Conservation (phyloP, 2,888 invertebrate genomes). For the Cerastoderma edule region DNA sequence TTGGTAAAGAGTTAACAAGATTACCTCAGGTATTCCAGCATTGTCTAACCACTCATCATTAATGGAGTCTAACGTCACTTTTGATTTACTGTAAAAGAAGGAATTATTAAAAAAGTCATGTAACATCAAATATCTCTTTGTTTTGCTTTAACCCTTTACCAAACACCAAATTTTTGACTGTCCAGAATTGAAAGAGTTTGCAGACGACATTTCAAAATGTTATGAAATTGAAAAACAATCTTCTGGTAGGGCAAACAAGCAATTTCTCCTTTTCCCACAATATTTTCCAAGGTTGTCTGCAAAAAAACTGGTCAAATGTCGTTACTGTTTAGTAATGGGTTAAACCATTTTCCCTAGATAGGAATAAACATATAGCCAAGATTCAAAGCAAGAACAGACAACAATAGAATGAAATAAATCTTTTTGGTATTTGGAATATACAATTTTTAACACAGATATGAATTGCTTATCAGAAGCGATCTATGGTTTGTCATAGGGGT, state of each 20-base stretch:
- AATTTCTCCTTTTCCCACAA: slow-evolving; percentile 9
- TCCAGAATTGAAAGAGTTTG: not conserved
- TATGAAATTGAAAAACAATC: not conserved
- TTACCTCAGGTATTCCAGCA: slow-evolving; percentile 74
- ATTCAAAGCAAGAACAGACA: too few relatives aligned
- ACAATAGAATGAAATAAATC: too few relatives aligned
- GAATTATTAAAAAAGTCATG: too few relatives aligned
- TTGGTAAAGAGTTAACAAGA: slow-evolving; percentile 11
- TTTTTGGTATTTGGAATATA: too few relatives aligned
- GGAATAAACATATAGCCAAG: too few relatives aligned
- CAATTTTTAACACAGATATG: too few relatives aligned
- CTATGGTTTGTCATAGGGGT: too few relatives aligned
- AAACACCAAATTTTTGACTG: not conserved
- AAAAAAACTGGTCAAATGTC: too few relatives aligned
- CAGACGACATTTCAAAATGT: not conserved
- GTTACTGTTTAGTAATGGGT: too few relatives aligned
- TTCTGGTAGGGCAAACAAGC: not conserved
- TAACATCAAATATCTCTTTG: too few relatives aligned
- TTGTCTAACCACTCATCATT: slow-evolving; percentile 71
- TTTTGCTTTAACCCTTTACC: slow-evolving; percentile 10
- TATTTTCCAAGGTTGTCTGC: too few relatives aligned
- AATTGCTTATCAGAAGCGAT: too few relatives aligned
- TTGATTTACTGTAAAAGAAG: slow-evolving; percentile 35
- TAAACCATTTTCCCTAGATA: not conserved
- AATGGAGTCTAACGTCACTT: slow-evolving; percentile 46